Evolutionary conservation across 2,888 invertebrate species (phyloP).

Genomic region (Alentia gelatinosa): DNA sequence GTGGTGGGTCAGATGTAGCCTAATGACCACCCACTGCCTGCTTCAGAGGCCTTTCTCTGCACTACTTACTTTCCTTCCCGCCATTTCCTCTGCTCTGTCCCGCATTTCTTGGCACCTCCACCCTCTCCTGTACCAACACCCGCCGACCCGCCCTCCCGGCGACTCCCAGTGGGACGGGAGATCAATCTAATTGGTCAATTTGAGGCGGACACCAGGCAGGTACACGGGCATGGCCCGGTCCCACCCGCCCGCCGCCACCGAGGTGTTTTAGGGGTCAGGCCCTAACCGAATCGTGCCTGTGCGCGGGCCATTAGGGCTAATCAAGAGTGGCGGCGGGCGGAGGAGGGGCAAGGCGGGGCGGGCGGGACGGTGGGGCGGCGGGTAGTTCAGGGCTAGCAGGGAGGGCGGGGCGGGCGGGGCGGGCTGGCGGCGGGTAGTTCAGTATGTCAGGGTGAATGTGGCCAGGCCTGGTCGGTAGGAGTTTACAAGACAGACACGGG

Average conservation of each 20-base stretch:
- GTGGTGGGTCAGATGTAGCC: too few relatives aligned
- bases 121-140: not conserved
- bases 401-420: not conserved
- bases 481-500: too few relatives aligned
- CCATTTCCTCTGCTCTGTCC: too few relatives aligned
- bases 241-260: not conserved
- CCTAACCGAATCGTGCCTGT: not conserved
- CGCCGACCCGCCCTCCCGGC: not conserved
- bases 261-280: constrained; percentile 29
- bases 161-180: not conserved
- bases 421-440: not conserved
- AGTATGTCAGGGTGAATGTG: too few relatives aligned
- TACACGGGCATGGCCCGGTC: not conserved
- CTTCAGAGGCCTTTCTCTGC: too few relatives aligned
- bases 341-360: not conserved
- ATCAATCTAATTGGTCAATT: constrained; percentile 44
- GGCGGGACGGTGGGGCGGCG: not conserved
- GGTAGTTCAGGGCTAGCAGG: not conserved
- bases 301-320: not conserved
- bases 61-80: too few relatives aligned
- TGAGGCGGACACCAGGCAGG: not conserved
- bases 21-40: too few relatives aligned
- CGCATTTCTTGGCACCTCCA: not conserved
- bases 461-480: too few relatives aligned
- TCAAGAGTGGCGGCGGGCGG: not conserved